Conservation (phyloP, 2,113 vertebrate genomes). For the Solea senegalensis region DNA sequence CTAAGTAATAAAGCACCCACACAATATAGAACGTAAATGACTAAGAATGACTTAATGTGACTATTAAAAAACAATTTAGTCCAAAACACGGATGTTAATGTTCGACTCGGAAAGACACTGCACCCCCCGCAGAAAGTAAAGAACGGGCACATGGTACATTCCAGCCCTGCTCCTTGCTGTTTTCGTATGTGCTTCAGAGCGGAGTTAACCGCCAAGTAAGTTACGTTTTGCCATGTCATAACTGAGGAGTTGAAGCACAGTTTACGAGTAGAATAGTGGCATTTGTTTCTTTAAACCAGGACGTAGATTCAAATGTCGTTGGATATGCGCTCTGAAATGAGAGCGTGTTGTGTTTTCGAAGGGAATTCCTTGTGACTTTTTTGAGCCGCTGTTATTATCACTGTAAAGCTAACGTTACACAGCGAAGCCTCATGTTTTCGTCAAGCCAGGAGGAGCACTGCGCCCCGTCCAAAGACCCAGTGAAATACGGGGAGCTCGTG, state of each 20-base stretch:
- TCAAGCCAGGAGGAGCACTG: constrained; percentile 91
- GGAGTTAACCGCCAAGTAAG: constrained; percentile 76
- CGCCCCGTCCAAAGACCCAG: constrained; percentile 91
- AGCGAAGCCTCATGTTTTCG: constrained; percentile 90
- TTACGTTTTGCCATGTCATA: constrained; percentile 64
- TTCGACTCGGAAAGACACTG: accelerated
- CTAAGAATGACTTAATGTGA: neutral
- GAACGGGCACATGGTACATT: constrained; percentile 72
- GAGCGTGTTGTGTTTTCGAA: constrained; percentile 54
- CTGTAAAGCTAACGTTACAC: constrained; percentile 57
- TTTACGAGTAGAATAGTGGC: constrained; percentile 30
- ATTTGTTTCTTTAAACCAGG: neutral
- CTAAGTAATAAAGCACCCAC: accelerated
- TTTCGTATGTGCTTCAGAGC: constrained; percentile 77
- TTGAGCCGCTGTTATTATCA: constrained; percentile 47
- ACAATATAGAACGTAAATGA: accelerated
- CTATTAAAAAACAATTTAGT: neutral
- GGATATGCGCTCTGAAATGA: constrained; percentile 57
- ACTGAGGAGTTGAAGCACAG: constrained; percentile 62
- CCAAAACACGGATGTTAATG: neutral
- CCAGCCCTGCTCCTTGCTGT: constrained; percentile 78
- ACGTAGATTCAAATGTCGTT: neutral
- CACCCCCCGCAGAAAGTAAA: constrained; percentile 71
- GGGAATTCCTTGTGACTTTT: constrained; percentile 43
- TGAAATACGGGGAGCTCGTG: constrained; percentile 95